Evolutionary conservation across 2,797 vertebrate genomes (phyloP).

Genomic region (Chelon auratus): DNA sequence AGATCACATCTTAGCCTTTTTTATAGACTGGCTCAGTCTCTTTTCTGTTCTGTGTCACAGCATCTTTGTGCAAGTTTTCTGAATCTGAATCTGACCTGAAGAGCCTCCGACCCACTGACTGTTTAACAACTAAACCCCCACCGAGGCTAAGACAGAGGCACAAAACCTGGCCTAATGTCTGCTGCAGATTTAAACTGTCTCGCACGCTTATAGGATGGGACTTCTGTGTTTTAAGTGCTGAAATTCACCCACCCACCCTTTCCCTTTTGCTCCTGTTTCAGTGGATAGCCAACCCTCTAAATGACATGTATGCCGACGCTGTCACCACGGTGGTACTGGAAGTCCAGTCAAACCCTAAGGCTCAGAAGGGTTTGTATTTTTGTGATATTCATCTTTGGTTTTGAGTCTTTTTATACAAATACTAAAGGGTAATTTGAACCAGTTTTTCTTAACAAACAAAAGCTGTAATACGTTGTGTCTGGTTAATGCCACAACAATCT

Average conservation of each 20-base stretch:
- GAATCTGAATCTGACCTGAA: not conserved
- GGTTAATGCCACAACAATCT: not conserved
- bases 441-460: not conserved
- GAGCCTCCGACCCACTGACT: not conserved
- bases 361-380: constrained; percentile 88
- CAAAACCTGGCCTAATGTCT: too few species aligned
- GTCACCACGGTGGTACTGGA: constrained; percentile 93
- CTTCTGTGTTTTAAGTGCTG: not conserved
- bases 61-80: not conserved
- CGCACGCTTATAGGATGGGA: not conserved
- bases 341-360: constrained; percentile 94
- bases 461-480: not conserved
- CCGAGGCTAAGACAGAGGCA: not conserved
- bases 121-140: not conserved
- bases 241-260: not conserved
- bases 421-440: not conserved
- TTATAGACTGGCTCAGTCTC: not conserved
- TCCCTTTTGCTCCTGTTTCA: constrained; percentile 54
- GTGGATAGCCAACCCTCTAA: constrained; percentile 94
- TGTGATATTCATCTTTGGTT: not conserved
- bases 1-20: constrained; percentile 24
- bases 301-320: constrained; percentile 94
- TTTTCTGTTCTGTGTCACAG: not conserved
- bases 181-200: too few species aligned
- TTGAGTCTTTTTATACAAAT: not conserved